These are phyloP conservation scores for Autographa gamma DNA, from an alignment of 2,888 invertebrate genomes.

Conservation along the genomic window DNA sequence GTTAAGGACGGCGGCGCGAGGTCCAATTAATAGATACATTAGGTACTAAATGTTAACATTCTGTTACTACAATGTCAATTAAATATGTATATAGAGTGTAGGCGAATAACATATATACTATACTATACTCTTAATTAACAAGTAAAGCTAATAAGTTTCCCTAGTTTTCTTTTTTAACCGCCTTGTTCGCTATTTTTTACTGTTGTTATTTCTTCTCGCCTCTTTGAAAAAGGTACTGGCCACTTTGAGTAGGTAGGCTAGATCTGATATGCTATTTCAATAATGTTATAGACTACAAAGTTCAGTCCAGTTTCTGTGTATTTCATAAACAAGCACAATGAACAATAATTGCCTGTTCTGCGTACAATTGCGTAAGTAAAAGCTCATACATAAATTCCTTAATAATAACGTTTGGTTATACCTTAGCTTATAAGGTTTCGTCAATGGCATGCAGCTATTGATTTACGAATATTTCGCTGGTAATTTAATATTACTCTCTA, in stretches of 20 bases:
- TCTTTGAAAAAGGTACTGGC: too few species aligned
- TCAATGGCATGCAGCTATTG: conserved; percentile 49
- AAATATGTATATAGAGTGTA: too few species aligned
- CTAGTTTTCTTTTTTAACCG: too few species aligned
- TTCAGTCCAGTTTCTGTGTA: neutral
- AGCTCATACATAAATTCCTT: conserved; percentile 34
- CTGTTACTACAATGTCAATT: neutral
- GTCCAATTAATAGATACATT: conserved; percentile 10
- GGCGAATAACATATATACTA: too few species aligned
- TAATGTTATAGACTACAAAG: neutral
- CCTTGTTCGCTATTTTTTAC: too few species aligned
- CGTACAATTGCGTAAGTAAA: conserved; percentile 16
- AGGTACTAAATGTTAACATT: neutral
- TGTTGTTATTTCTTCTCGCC: too few species aligned
- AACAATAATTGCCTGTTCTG: conserved; percentile 20
- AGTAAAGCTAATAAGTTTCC: too few species aligned
- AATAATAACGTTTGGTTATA: conserved; percentile 21
- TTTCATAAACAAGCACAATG: neutral
- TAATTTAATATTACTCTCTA: conserved; percentile 53
- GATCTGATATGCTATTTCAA: neutral
- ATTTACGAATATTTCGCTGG: conserved; percentile 52
- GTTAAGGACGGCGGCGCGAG: conserved; percentile 39
- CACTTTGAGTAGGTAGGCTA: neutral
- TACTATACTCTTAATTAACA: too few species aligned
- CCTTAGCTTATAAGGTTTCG: conserved; percentile 34